Base-by-base conservation (phyloP, 2,888 invertebrate genomes). In the Stramonita haemastoma region DNA sequence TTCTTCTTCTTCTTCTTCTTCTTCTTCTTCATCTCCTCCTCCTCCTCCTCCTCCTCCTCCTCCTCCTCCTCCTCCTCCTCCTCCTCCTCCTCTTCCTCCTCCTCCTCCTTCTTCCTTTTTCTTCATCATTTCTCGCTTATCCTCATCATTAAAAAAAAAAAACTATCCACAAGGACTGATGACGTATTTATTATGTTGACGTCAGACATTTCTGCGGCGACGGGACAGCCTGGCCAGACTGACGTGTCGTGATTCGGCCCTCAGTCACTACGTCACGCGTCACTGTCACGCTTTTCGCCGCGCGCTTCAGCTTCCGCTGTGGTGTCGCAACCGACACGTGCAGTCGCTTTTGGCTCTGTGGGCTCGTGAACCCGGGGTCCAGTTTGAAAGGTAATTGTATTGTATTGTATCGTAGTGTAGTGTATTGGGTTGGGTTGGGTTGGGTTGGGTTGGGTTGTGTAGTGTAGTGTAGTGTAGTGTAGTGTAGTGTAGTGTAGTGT, bases 211-310 rank as follows among this genome's bases (percentile, higher is more conserved):
- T n/a, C 46, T 93, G 15, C 91, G 91, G 34, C 87, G 92, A 6
- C 90, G 90, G 36, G 91, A 93, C 29, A 86, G 90, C 46, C 89
- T 93, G 89, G 93, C 94, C 0, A 92, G 92, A 85, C 91, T 95
- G n/a, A 93, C 93, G 90, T 95, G 93, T 90, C 94, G 93, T 87
- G 94, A 94, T 57, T 95, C 95, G 0, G 92, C 93, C 6, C 91
- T 95, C 73, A 92, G 94, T 15, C 93, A 93, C 36, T 93, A 94
- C 91, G 89, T 95, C 87, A 90, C 94, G 87, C 92, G 93, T 60
- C 92, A 93, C 77, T 94, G 94, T 89, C 92, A 92, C n/a, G 89
- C 93, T 11, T 92, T 95, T 81, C 92, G 92, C 34, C 89, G 92
- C 86, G 92, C 93, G 57, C 94, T 94, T 89, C 90, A 91, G 4